A percentile compares a stretch with the other conserved stretches of the same genome.
These are phyloP conservation scores for Lasioglossum marginatum DNA, from an alignment of 2,888 invertebrate genomes.

Conservation along the genomic window DNA sequence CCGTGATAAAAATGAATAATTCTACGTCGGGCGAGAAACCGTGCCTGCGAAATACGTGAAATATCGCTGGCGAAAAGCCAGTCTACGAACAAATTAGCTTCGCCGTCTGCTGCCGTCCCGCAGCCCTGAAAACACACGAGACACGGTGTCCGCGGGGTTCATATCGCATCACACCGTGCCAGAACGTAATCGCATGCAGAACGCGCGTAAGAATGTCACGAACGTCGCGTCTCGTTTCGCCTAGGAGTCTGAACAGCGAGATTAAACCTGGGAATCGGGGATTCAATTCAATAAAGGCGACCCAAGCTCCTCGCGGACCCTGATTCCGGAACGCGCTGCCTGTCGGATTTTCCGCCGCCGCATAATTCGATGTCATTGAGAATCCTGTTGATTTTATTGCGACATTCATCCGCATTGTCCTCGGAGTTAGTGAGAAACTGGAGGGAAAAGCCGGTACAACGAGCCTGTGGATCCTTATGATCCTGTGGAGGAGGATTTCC, in stretches of 20 bases:
- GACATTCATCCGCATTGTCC: not conserved
- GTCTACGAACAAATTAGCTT: constrained; percentile 34
- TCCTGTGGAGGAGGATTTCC: not conserved
- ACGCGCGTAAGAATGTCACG: constrained; percentile 48
- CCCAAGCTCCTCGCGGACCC: not conserved
- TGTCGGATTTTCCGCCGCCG: not conserved
- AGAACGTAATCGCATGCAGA: constrained; percentile 35
- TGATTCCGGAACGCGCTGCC: constrained; percentile 6
- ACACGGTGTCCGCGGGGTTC: not conserved
- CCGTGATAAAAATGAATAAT: constrained; percentile 33
- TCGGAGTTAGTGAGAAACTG: not conserved
- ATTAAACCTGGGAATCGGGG: constrained; percentile 52
- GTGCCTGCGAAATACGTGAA: not conserved
- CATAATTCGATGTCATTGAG: not conserved
- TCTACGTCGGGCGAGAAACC: not conserved
- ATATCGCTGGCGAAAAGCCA: constrained; percentile 24
- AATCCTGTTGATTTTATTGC: not conserved
- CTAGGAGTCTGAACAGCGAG: constrained; percentile 4
- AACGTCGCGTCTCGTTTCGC: constrained; percentile 26
- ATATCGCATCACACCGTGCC: not conserved
- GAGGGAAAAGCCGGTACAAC: not conserved
- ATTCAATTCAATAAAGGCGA: constrained; percentile 44
- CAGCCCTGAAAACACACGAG: constrained; percentile 15
- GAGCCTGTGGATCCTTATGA: not conserved
- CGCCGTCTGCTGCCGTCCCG: not conserved